phyloP scores from a whole-genome alignment of 2,797 vertebrate genomes.

The Phrynocephalus forsythii region DNA sequence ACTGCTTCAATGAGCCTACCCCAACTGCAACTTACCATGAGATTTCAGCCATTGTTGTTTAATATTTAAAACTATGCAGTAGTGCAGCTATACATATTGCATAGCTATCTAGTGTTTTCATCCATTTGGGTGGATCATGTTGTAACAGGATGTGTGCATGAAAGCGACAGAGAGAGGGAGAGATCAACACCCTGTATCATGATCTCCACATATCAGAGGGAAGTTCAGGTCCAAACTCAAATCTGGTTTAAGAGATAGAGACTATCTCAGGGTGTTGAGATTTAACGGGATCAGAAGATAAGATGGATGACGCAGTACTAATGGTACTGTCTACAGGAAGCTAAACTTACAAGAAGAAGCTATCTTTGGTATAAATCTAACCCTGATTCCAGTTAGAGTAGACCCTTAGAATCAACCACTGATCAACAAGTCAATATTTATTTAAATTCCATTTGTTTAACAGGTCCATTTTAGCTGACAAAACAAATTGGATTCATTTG shows the following conservation, averaged over 20 bases:
- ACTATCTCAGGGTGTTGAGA: background rate
- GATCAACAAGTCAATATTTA: no score
- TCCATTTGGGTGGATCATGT: background rate
- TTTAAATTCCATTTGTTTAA: no score
- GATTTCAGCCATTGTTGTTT: background rate
- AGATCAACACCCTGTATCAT: background rate
- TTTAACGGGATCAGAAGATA: background rate
- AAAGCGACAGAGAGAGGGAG: background rate
- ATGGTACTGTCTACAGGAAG: no score
- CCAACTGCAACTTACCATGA: no score
- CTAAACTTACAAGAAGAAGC: no score
- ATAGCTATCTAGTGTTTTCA: background rate
- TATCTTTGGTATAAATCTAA: no score
- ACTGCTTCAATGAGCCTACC: no score
- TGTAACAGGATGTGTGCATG: no score
- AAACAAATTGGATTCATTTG: no score
- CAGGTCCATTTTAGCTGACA: no score
- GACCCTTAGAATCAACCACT: no score
- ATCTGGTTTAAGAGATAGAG: background rate
- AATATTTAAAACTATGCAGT: background rate
- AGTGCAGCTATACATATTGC: background rate
- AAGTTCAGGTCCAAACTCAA: background rate
- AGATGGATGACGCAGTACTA: background rate
- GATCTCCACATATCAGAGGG: background rate
- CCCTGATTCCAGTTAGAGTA: no score